phyloP scores from a whole-genome alignment of 2,113 vertebrate genomes.

The Rhagologus leucostigma region DNA sequence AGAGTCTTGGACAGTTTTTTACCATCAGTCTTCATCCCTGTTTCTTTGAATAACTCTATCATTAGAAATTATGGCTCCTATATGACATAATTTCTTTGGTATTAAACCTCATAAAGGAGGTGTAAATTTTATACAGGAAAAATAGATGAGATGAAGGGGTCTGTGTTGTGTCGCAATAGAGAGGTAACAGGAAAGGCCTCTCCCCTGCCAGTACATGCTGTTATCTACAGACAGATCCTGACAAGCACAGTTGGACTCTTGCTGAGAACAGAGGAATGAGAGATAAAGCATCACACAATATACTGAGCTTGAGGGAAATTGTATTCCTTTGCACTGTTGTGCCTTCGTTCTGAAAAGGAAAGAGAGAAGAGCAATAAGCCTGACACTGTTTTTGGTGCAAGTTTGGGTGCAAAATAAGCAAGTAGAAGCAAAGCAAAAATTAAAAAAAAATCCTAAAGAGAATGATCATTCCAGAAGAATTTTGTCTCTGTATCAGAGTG shows the following conservation, averaged over 20 bases:
- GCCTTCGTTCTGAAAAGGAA: neutral
- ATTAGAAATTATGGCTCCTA: neutral
- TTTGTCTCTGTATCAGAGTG: neutral
- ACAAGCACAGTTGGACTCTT: slow-evolving; percentile 16
- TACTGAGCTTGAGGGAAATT: neutral
- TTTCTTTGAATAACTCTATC: neutral
- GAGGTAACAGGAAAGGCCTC: neutral
- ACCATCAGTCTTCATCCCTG: neutral
- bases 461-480: neutral
- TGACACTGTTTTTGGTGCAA: neutral
- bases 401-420: neutral
- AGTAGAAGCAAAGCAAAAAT: neutral
- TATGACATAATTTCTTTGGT: neutral
- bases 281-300: neutral
- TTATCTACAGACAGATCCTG: neutral
- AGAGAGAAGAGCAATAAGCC: neutral
- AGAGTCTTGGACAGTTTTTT: neutral
- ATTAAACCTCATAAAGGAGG: neutral
- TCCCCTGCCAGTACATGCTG: neutral
- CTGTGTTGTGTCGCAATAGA: neutral
- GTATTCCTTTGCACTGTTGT: neutral
- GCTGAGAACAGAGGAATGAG: neutral
- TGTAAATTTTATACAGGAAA: neutral
- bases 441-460: neutral
- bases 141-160: neutral